These are phyloP conservation scores for Notothenia rossii DNA, from an alignment of 2,113 vertebrate species.

Conservation along the genomic window DNA sequence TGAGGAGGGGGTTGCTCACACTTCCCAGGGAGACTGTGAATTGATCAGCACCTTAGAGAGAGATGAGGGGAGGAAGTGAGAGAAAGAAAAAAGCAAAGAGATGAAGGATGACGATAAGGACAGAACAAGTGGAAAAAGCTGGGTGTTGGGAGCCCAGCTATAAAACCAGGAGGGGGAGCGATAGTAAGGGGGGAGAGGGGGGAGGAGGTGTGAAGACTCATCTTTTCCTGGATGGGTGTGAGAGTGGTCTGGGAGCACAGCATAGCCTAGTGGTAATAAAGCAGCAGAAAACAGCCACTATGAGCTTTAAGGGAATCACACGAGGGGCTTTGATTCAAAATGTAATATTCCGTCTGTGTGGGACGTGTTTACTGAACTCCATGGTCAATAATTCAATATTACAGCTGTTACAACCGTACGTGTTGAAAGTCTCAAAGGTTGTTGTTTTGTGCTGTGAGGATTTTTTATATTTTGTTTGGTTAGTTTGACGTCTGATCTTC, in stretches of 20 bases:
- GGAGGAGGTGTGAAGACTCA: slow-evolving; percentile 84
- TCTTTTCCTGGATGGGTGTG: slow-evolving; percentile 78
- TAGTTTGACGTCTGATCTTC: too few relatives aligned
- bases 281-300: slow-evolving; percentile 39
- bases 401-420: neutral
- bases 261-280: slow-evolving; percentile 67
- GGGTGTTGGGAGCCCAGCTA: slow-evolving; percentile 56
- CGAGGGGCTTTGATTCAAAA: neutral
- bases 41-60: slow-evolving; percentile 86
- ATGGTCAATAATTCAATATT: slow-evolving; percentile 13
- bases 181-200: slow-evolving; percentile 45
- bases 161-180: slow-evolving; percentile 47
- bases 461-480: too few relatives aligned
- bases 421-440: neutral
- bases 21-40: slow-evolving; percentile 84
- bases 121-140: slow-evolving; percentile 65
- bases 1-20: slow-evolving; percentile 72
- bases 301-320: slow-evolving; percentile 6
- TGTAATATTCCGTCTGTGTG: neutral
- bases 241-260: slow-evolving; percentile 69
- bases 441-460: neutral
- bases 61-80: slow-evolving; percentile 54
- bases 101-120: slow-evolving; percentile 60
- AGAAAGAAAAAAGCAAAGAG: slow-evolving; percentile 55
- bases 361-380: slow-evolving; percentile 6